These are phyloP conservation scores for Drosophila baimaii DNA, from an alignment of 1,140 invertebrate species.

Conservation along the genomic window DNA sequence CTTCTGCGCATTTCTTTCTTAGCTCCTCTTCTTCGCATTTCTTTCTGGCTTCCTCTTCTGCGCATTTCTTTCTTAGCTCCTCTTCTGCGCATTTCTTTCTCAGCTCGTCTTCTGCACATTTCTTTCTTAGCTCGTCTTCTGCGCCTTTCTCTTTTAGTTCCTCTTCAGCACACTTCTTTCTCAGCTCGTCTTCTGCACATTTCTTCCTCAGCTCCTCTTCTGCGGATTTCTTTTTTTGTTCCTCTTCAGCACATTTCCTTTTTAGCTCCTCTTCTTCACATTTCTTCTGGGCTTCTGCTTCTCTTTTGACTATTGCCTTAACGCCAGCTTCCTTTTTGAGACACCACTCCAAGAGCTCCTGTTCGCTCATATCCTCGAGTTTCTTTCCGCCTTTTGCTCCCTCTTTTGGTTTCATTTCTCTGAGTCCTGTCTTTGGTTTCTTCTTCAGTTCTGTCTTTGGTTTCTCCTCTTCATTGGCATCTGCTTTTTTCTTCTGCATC, in stretches of 20 bases:
- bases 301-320: slow-evolving; percentile 8
- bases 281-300: slow-evolving; percentile 6
- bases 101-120: background rate
- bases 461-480: background rate
- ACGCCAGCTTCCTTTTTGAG: slow-evolving; percentile 6
- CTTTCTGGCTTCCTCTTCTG: background rate
- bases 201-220: no score
- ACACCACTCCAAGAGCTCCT: slow-evolving; percentile 12
- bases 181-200: no score
- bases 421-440: background rate
- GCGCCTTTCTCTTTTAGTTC: slow-evolving; percentile 12
- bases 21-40: background rate
- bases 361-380: slow-evolving; percentile 7
- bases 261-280: slow-evolving; percentile 1
- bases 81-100: no score
- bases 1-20: background rate
- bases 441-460: background rate
- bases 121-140: slow-evolving; percentile 4
- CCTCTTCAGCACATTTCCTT: slow-evolving; percentile 2
- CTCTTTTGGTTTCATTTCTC: background rate
- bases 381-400: background rate
- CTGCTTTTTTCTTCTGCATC: background rate
- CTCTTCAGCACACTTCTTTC: no score
- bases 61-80: background rate
- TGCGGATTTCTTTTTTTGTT: no score